Evolutionary conservation across 2,888 invertebrate species (phyloP), one percentile per base, ranked within the genome.

Genomic region (Syritta pipiens): DNA sequence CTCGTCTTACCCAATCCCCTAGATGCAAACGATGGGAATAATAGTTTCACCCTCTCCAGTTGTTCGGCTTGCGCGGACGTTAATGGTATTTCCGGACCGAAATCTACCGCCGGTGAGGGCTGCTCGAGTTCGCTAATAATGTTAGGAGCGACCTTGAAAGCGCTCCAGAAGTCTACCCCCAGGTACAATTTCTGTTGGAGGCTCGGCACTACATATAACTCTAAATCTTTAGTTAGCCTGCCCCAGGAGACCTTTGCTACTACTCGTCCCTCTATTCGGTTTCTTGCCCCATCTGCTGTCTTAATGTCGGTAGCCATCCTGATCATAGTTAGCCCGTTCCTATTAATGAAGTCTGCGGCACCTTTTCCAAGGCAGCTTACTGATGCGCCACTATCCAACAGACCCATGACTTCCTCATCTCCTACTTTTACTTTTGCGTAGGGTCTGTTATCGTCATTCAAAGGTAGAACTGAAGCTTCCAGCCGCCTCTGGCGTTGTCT

Each of bases 311-410:
- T 48, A 10, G 14, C 17, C 48, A 48, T 48, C 14, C 26, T 48
- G 2, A 9, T 12, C 0, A 26, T n/a, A n/a, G n/a, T 7, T 26
- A 26, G 24, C 1, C 26, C 9, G 7, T 20, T 12, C 10, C 4
- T 12, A 2, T 0, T 4, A 1, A 20, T 17, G 28, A 57, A 42
- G 1, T 57, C 17, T n/a, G n/a, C n/a, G n/a, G n/a, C n/a, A n/a
- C n/a, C 46, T 32, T 59, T 59, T 5, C 59, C 59, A 1, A 59
- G 10, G 12, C 30, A 42, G 1, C 19, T 44, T 4, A 32, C 24
- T 7, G 42, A 32, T 3, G 42, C 46, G 12, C 44, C 32, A 26
- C 59, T 46, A 44, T 59, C 35, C 9, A 60, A 24, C 1, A 60
- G 30, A 0, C 46, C 59, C 9, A n/a, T 0, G 0, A 60, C 1